phyloP scores from a whole-genome alignment of 2,797 vertebrate species.

The Otolemur crassicaudatus region DNA sequence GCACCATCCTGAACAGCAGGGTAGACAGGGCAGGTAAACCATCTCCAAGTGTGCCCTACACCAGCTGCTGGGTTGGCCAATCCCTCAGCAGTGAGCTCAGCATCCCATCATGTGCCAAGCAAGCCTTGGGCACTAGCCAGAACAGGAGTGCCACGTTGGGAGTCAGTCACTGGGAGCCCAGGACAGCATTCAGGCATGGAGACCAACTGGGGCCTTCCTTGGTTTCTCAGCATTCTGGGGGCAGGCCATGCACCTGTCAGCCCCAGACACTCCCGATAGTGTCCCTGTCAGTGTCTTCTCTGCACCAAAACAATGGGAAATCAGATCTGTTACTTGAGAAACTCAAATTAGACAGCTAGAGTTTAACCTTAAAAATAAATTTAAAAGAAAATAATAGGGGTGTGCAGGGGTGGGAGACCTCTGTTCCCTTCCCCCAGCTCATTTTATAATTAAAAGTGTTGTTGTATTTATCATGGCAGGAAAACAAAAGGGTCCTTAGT shows the following conservation, averaged over 20 bases:
- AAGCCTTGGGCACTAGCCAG: background rate
- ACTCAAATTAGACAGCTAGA: background rate
- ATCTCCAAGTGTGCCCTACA: background rate
- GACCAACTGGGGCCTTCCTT: rapidly evolving
- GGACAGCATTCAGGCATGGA: background rate
- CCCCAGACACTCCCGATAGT: background rate
- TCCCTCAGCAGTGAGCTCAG: too few species aligned
- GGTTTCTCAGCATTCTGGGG: background rate
- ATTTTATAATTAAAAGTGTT: background rate
- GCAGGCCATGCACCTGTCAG: too few species aligned
- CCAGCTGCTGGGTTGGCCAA: background rate
- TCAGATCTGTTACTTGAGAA: background rate
- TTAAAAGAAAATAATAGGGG: background rate
- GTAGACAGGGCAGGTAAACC: background rate
- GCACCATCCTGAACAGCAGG: background rate
- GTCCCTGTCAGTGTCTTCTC: too few species aligned
- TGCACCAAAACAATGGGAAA: background rate
- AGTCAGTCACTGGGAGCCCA: background rate
- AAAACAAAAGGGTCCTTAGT: background rate
- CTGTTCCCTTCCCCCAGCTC: background rate
- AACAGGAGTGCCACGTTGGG: background rate
- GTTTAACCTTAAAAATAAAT: background rate
- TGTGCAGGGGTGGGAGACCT: background rate
- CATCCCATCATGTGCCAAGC: background rate
- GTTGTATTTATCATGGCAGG: background rate